Evolutionary conservation across 1,140 invertebrate species (phyloP), one percentile per base, ranked within the genome.

Genomic region (Triops cancriformis): DNA sequence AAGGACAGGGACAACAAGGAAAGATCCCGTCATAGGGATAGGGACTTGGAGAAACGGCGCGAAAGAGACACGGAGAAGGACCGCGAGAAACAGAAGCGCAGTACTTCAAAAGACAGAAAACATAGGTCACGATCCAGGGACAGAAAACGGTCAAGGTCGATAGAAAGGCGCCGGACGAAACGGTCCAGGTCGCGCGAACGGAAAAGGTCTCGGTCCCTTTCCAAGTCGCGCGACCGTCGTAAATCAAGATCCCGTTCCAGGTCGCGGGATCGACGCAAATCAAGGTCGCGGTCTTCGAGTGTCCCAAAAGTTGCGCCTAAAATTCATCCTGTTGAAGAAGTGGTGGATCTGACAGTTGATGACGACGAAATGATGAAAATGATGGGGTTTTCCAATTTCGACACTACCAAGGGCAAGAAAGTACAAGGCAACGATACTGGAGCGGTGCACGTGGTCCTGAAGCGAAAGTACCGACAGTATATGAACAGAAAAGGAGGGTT

Each of bases 401-500:
- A 97, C 83, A 91, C 93, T 0, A 98, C 97, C 0, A 98, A 99
- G 88, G 93, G 93, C 31, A 94, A 98, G 84, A 95, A 97, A 86
- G 95, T 98, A 0, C 90, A 94, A 12, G 95, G 94, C 1, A 98
- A 98, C 85, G 94, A 97, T 82, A 89, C 91, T 31, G 95, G 94
- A 26, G 92, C 91, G 28, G 95, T 98, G 79, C 97, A 98, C 85
- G 93, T 98, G 76, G 95, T 97, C 77, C 88, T 98, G 74, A 98
- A 98, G 87, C 88, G 97, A 82, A 96, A 98, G 86, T 99, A 99
- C 85, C 90, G 97, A 78, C 98, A 99, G 86, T 99, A 99, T 83
- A 99, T 99, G 98, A 99, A 99, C 85, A 89, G 98, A 78, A 97
- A 98, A 86, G 98, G 98, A 80, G 98, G 98, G 78, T 99, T 99